A percentile compares a stretch with the other conserved stretches of the same genome.
Evolutionary conservation across 1,140 invertebrate genomes (phyloP).

Genomic region (Uloborus diversus): DNA sequence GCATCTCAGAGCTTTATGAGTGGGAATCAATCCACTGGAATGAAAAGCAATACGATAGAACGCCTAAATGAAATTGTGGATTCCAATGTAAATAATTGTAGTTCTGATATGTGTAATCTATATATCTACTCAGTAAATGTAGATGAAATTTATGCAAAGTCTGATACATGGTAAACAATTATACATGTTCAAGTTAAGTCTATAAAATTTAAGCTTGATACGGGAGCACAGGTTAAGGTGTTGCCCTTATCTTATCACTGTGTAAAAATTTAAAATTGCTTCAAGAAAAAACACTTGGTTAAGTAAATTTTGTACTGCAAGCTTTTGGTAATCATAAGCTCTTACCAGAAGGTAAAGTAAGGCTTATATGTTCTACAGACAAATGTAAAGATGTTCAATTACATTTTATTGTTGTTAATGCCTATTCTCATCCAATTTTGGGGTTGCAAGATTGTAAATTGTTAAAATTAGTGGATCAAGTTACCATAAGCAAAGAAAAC

Average conservation of each 20-base stretch:
- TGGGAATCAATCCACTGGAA: no score
- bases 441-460: neutral
- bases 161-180: no score
- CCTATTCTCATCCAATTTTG: neutral
- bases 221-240: slow-evolving; percentile 15
- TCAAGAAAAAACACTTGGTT: neutral
- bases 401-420: neutral
- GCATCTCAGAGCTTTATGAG: no score
- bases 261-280: neutral
- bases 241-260: neutral
- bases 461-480: neutral
- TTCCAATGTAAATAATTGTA: neutral
- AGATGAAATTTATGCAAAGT: neutral
- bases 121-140: neutral
- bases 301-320: neutral
- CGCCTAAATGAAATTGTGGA: no score
- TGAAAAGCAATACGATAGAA: no score
- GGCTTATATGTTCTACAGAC: neutral
- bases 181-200: no score
- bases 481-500: neutral
- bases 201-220: slow-evolving; percentile 37
- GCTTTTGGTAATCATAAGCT: neutral
- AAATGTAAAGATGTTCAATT: neutral
- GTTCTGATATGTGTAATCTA: neutral
- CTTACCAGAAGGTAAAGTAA: neutral